Evolutionary conservation across 2,888 invertebrate genomes (phyloP), one percentile per base, ranked within the genome.

Genomic region (Eremobia ochroleuca): DNA sequence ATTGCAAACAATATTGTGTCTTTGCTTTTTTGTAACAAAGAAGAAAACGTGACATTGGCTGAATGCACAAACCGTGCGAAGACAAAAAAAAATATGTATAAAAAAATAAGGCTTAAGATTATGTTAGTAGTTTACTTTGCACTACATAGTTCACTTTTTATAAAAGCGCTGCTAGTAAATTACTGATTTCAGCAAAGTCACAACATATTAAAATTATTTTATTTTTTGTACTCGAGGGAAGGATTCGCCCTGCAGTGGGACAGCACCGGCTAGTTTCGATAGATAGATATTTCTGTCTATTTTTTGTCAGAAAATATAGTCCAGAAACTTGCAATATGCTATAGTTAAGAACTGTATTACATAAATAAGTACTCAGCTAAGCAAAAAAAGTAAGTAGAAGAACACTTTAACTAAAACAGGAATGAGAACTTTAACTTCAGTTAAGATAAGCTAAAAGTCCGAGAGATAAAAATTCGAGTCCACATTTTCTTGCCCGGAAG

Each of bases 391-490:
- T 31, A 59, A 80, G 31, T 85, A 66, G 28, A 69, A 85, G 81
- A 82, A 68, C 82, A 82, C 82, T 82, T 85, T 61, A 85, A 85
- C 62, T 82, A 28, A 72, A 81, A 85, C 49, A 40, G 69, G 11
- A 83, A 73, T 85, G 68, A 76, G 64, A 70, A 85, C 77, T 85
- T 72, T 55, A 76, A 81, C 85, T 85, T 58, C 65, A 73, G 85
- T 85, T 82, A 81, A 82, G 80, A 84, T 80, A 84, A 83, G 65
- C 85, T 81, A 85, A 81, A 85, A 83, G 72, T 70, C 46, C 43
- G n/a, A 70, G 58, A 66, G 66, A 83, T 85, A 82, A 81, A 81
- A 81, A 81, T 64, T 81, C 59, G 11, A 71, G 82, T 77, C 82
- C 77, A 77, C 86, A 71, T 77, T 83, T 82, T 71, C 73, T 73